Evolutionary conservation across 2,113 vertebrate species (phyloP), one percentile per base, ranked within the genome.

Genomic region (Protobothrops flavoviridis): DNA sequence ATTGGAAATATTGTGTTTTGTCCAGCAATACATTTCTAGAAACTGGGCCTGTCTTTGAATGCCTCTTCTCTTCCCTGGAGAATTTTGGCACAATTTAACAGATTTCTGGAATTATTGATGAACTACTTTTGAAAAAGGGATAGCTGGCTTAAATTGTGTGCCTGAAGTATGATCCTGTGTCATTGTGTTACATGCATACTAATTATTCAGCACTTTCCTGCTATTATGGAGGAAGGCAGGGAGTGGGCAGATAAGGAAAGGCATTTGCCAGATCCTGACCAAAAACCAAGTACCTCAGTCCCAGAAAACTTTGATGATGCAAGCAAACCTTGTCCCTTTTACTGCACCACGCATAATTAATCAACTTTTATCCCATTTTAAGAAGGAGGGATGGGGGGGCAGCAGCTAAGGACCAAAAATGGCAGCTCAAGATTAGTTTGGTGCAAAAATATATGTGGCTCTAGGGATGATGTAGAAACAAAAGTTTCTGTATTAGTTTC

Each of bases 41-140:
- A 33, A 55, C 21, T 53, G 61, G 81, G 11, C 11, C 85, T 92
- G 85, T 87, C 45, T 87, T 87, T 45, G 64, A 87, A 88, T 33
- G 20, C 57, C 85, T 92, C 21, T 24, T 69, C 12, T 88, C 85
- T 64, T 61, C 85, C 43, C 91, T 64, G 56, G 91, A 50, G 85
- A 92, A 88, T 88, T 87, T 39, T 92, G 91, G 85, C 91, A 92
- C 57, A 88, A 55, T 88, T 92, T 86, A 92, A 50, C 57, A 48
- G 52, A 53, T 56, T 88, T 48, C 45, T 87, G 45, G 85, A 92
- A 88, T 92, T 88, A 64, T 57, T 53, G 45, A 92, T 92, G 91
- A 92, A 64, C 57, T 92, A 92, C 85, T 88, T 48, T 13, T 88
- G 85, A 88, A 88, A 92, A 92, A 64, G 87, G 23, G 91, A 92